These are phyloP conservation scores for Hydriomena furcata DNA, from an alignment of 2,888 invertebrate genomes.

Conservation along the genomic window DNA sequence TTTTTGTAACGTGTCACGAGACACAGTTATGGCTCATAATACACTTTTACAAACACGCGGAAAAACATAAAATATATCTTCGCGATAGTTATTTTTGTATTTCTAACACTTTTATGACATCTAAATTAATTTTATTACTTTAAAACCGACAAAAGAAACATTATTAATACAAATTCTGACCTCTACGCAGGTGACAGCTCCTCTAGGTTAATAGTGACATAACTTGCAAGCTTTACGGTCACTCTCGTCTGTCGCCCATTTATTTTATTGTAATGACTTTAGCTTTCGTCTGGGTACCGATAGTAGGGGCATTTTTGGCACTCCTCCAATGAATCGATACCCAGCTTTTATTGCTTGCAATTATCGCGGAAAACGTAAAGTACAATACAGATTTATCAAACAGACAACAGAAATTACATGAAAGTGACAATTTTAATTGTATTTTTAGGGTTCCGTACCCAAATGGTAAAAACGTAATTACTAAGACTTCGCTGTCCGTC, in stretches of 20 bases:
- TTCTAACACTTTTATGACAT: constrained; percentile 18
- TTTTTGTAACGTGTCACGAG: background rate
- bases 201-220: constrained; percentile 28
- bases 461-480: too few relatives aligned
- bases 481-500: too few relatives aligned
- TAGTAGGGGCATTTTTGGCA: constrained; percentile 38
- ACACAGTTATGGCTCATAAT: constrained; percentile 7
- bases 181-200: constrained; percentile 22
- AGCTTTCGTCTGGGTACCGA: constrained; percentile 27
- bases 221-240: constrained; percentile 30
- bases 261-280: constrained; percentile 25
- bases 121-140: constrained; percentile 26
- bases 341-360: constrained; percentile 37
- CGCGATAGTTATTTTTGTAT: constrained; percentile 15
- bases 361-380: constrained; percentile 32
- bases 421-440: background rate
- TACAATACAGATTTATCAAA: constrained; percentile 2
- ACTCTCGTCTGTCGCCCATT: constrained; percentile 27
- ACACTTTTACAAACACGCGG: constrained; percentile 14
- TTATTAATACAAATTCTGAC: constrained; percentile 25
- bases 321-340: constrained; percentile 37
- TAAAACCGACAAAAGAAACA: constrained; percentile 26
- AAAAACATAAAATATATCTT: constrained; percentile 17
- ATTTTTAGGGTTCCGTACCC: too few relatives aligned
- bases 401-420: background rate